Evolutionary conservation across 1,140 invertebrate species (phyloP).

Genomic region (Scaptomyza montana): DNA sequence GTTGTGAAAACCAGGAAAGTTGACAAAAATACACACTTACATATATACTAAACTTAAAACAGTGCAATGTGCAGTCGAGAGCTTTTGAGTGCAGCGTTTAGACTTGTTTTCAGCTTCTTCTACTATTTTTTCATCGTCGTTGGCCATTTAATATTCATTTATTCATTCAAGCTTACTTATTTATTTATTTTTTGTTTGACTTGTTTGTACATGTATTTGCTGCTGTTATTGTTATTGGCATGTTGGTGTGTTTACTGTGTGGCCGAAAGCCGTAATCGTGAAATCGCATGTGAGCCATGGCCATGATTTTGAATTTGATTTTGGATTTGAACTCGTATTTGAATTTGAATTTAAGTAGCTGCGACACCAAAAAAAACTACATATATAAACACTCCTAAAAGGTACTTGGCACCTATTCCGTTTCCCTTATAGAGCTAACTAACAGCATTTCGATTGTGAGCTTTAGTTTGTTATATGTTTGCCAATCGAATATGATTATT

Average conservation of each 20-base stretch:
- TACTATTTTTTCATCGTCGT: constrained; percentile 44
- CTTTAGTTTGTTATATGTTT: background rate
- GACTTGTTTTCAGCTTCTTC: constrained; percentile 25
- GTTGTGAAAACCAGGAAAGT: no score
- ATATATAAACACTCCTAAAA: constrained; percentile 36
- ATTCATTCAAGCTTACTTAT: constrained; percentile 79
- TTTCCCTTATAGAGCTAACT: constrained; percentile 27
- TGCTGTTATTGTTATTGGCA: constrained; percentile 33
- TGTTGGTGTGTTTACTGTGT: constrained; percentile 40
- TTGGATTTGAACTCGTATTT: constrained; percentile 23
- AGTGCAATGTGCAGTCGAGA: background rate
- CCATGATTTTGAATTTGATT: constrained; percentile 75
- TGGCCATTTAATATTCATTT: constrained; percentile 79
- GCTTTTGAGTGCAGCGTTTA: background rate
- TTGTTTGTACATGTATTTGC: constrained; percentile 5
- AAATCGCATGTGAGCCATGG: constrained; percentile 77
- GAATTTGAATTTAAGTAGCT: constrained; percentile 53
- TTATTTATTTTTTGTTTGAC: constrained; percentile 43
- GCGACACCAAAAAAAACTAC: constrained; percentile 23
- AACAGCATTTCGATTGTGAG: constrained; percentile 11
- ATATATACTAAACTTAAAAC: background rate
- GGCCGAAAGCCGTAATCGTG: constrained; percentile 60
- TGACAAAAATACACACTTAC: background rate
- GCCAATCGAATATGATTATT: no score
- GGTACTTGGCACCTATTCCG: constrained; percentile 61